phyloP scores from a whole-genome alignment of 2,113 vertebrate species.

The Calyptommatus sinebrachiatus region DNA sequence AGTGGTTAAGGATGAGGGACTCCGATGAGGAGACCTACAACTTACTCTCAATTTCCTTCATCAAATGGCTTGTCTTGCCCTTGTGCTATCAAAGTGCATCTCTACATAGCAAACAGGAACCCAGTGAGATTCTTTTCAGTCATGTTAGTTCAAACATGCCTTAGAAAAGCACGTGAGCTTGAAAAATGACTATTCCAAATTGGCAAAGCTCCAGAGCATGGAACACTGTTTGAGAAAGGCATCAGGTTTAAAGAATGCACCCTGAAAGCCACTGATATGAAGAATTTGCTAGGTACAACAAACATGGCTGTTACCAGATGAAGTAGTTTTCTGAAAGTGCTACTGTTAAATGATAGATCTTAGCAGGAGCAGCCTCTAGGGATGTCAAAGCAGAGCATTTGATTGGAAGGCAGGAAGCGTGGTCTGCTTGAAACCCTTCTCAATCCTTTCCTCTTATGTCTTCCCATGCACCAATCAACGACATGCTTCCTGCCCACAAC shows the following conservation, averaged over 20 bases:
- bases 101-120: background rate
- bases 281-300: background rate
- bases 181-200: background rate
- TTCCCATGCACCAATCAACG: background rate
- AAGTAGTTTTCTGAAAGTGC: background rate
- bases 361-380: too few species aligned
- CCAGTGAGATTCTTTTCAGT: background rate
- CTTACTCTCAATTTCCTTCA: background rate
- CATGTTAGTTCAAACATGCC: too few species aligned
- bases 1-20: background rate
- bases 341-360: too few species aligned
- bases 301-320: background rate
- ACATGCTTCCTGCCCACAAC: background rate
- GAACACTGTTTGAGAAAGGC: background rate
- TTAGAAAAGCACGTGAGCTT: background rate
- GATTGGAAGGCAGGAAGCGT: background rate
- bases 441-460: background rate
- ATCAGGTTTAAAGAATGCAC: background rate
- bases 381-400: background rate
- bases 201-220: background rate
- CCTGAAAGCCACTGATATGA: background rate
- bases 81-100: background rate
- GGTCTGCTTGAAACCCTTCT: background rate
- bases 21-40: background rate
- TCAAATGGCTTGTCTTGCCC: background rate